Conservation (phyloP, 2,797 vertebrate genomes). For the Cossypha heuglini region DNA sequence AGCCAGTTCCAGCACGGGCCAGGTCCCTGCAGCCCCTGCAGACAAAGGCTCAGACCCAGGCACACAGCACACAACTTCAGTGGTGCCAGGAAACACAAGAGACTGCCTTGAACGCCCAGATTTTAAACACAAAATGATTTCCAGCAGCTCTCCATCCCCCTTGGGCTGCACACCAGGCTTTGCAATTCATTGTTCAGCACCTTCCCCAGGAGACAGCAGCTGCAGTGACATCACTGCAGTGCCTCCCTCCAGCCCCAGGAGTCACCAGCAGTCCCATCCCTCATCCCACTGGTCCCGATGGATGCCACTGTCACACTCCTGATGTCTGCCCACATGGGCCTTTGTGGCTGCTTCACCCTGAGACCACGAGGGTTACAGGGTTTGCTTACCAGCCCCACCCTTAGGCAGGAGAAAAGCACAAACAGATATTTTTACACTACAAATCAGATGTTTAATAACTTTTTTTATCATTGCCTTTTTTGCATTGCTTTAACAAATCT, state of each 20-base stretch:
- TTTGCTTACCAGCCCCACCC: neutral
- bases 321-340: rapidly evolving
- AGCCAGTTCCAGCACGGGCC: neutral
- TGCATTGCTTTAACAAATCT: neutral
- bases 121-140: neutral
- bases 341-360: neutral
- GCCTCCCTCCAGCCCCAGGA: neutral
- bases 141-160: neutral
- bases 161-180: neutral
- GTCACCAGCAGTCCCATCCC: neutral
- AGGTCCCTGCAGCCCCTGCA: neutral
- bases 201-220: neutral
- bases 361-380: rapidly evolving
- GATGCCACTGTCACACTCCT: neutral
- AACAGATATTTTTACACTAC: neutral
- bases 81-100: neutral
- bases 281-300: rapidly evolving
- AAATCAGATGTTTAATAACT: neutral
- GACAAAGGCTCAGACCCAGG: neutral
- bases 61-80: neutral
- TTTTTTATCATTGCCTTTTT: neutral
- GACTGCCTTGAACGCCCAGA: neutral
- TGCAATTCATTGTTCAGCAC: neutral
- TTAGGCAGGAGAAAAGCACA: neutral
- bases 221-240: neutral